These are phyloP conservation scores for Diachasmimorpha longicaudata DNA, from an alignment of 1,140 invertebrate genomes.

Conservation along the genomic window DNA sequence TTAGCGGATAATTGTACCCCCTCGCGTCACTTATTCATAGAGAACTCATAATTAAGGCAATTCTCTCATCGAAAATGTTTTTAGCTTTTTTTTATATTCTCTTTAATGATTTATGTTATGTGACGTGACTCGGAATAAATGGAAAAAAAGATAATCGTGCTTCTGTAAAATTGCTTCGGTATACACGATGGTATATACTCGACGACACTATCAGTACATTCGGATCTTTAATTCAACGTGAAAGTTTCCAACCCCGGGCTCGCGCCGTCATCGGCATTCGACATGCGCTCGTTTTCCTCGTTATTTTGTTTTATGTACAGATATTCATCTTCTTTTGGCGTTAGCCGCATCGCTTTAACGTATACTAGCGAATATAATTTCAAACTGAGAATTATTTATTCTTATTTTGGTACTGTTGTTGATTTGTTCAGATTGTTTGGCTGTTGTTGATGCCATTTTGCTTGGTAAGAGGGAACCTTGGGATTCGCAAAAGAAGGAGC, in stretches of 20 bases:
- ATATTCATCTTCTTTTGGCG: slow-evolving; percentile 22
- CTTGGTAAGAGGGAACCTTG: slow-evolving; percentile 6
- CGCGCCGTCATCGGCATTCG: slow-evolving; percentile 11
- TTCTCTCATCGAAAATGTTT: no score
- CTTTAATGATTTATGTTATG: slow-evolving; percentile 1
- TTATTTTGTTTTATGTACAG: slow-evolving; percentile 1
- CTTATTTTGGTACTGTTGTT: background rate
- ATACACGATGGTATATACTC: background rate
- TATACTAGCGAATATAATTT: background rate
- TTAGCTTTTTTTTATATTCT: no score
- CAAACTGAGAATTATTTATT: slow-evolving; percentile 4
- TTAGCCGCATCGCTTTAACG: slow-evolving; percentile 2
- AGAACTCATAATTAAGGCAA: no score
- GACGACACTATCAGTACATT: slow-evolving; percentile 29
- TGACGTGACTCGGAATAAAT: background rate
- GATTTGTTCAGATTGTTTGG: background rate
- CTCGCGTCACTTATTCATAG: no score
- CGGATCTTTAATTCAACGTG: slow-evolving; percentile 25
- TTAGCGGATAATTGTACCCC: no score
- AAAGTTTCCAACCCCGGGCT: slow-evolving; percentile 9
- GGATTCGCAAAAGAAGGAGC: slow-evolving; percentile 33
- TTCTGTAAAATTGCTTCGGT: background rate
- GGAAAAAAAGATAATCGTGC: background rate
- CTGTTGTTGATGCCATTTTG: background rate
- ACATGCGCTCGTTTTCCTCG: background rate